Evolutionary conservation across 53 echinoderm and acorn worm species (phyloP).

Genomic region (Glandiceps talaboti): DNA sequence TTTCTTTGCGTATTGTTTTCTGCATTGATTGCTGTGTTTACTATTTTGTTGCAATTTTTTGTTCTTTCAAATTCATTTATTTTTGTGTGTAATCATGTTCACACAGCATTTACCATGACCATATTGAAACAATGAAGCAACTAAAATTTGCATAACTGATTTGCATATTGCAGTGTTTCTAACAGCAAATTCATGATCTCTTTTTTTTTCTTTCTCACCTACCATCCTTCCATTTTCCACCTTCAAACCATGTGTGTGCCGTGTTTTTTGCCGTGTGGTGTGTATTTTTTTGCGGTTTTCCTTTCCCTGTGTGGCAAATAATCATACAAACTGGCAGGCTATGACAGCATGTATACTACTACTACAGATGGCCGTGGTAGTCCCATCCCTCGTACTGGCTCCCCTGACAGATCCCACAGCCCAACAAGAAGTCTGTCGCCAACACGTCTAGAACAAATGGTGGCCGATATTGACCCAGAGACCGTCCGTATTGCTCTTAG

Average conservation of each 20-base stretch:
- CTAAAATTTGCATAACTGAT: no score
- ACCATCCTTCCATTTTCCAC: background rate
- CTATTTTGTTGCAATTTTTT: no score
- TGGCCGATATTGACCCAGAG: slow-evolving; percentile 92
- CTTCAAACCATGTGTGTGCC: background rate
- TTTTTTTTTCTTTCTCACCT: no score
- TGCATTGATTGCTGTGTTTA: no score
- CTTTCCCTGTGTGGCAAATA: no score
- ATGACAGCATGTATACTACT: slow-evolving; percentile 86
- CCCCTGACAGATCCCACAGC: slow-evolving; percentile 76
- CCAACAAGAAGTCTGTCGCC: slow-evolving; percentile 62
- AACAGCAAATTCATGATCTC: no score
- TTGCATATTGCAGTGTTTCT: no score
- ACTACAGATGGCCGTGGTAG: slow-evolving; percentile 88
- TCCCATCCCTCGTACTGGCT: slow-evolving; percentile 81
- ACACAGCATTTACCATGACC: no score
- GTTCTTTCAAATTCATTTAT: no score
- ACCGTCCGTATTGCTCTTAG: slow-evolving; percentile 80
- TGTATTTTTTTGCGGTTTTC: background rate
- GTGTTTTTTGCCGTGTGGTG: background rate
- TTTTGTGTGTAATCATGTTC: no score
- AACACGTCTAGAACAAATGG: slow-evolving; percentile 76
- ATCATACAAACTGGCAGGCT: slow-evolving; percentile 47
- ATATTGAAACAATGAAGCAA: no score
- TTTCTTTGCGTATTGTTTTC: no score